Conservation (phyloP, 1,140 invertebrate genomes). For the Rhopalosiphum maidis region DNA sequence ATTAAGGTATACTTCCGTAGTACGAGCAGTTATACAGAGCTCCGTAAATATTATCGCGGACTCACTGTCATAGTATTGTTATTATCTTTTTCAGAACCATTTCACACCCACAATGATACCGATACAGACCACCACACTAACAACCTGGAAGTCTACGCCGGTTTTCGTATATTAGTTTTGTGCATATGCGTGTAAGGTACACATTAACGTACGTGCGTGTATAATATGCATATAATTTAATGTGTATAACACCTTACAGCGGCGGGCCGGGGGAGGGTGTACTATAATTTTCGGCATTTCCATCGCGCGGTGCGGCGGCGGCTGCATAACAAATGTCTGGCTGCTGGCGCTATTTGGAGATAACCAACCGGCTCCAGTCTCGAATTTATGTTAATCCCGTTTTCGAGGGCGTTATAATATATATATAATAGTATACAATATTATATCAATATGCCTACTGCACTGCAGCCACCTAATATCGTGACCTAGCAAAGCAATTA, state of each 20-base stretch:
- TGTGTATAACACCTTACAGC: background rate
- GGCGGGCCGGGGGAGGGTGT: background rate
- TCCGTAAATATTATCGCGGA: background rate
- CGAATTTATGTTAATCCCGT: conserved; percentile 29
- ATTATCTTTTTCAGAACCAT: background rate
- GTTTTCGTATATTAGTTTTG: background rate
- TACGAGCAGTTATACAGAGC: background rate
- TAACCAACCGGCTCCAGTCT: background rate
- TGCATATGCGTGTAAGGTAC: background rate
- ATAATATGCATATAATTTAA: background rate
- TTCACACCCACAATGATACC: background rate
- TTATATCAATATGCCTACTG: background rate
- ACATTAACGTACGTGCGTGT: background rate
- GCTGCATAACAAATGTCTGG: background rate
- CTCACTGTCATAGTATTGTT: background rate
- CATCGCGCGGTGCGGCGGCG: background rate
- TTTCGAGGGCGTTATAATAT: background rate
- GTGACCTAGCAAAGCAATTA: conserved; percentile 24
- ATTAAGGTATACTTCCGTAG: background rate
- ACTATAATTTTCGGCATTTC: background rate
- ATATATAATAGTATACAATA: background rate
- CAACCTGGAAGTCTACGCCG: background rate
- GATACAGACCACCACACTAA: background rate
- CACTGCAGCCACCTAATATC: background rate
- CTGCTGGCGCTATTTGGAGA: background rate